Evolutionary conservation across 1,140 invertebrate species (phyloP), one percentile per base, ranked within the genome.

Genomic region (Drosophila arawakana): DNA sequence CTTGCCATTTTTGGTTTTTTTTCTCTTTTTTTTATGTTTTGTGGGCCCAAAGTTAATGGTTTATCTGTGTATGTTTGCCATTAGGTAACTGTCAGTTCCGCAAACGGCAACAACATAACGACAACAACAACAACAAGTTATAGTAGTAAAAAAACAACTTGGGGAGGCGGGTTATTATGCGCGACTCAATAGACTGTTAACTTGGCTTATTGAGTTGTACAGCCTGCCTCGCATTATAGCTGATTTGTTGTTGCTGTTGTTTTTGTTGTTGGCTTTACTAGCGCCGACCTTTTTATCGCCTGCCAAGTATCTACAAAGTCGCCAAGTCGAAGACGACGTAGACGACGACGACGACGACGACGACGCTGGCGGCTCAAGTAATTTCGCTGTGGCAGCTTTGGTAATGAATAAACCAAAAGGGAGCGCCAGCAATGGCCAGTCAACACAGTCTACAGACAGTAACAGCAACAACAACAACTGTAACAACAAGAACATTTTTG

Each of bases 41-140:
- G 35, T 11, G 44, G 34, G 41, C 60, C 71, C 9, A 86, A 89
- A 89, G 81, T 90, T 89, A 89, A 89, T 89, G 84, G 78, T 89
- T 89, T 89, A 89, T 89, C 84, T 74, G 72, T 74, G 66, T 90
- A 84, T 89, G 84, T 90, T 89, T 89, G 84, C 85, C 77, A 89
- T 89, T 89, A 89, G 84, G 84, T 90, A 89, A 90, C 84, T 89
- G 85, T 85, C 84, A 89, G 84, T 88, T 88, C 84, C 77, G 84
- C 80, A 60, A 70, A 25, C 61, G 25, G 11, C 43, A 58, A 65
- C 43, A 66, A 52, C 35, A 54, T 37, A 73, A 72, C 15, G 52
- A 68, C 41, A 7, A 58, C 69, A 41, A 50, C 37, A 55, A 47
- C 69, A 39, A 49, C 37, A 55, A 47, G 2, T 25, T 3, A 2